phyloP scores from a whole-genome alignment of 2,113 vertebrate species.

The Vimba vimba region DNA sequence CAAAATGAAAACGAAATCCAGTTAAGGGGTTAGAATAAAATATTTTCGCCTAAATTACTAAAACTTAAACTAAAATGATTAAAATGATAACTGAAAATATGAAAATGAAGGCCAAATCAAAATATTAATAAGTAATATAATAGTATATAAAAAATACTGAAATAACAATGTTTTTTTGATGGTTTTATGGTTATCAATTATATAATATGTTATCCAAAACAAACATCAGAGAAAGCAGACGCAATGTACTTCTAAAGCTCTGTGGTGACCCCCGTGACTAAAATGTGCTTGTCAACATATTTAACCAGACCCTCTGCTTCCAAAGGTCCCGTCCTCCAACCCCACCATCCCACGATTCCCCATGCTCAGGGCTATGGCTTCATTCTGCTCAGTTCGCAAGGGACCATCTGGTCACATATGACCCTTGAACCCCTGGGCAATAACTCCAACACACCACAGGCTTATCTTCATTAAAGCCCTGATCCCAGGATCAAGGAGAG shows the following conservation, averaged over 20 bases:
- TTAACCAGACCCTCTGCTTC: background rate
- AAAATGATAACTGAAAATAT: background rate
- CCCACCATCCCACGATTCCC: background rate
- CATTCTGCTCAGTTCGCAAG: background rate
- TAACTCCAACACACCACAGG: constrained; percentile 13
- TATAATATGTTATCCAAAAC: background rate
- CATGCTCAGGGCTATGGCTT: background rate
- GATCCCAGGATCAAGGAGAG: constrained; percentile 39
- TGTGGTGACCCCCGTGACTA: background rate
- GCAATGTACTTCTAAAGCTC: background rate
- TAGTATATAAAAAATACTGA: background rate
- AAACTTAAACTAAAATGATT: no score
- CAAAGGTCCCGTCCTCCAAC: background rate
- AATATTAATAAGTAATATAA: background rate
- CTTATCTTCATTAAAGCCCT: constrained; percentile 38
- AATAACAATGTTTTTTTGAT: background rate
- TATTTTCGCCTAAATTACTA: no score
- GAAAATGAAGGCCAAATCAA: background rate
- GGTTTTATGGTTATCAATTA: background rate
- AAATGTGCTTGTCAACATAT: constrained; percentile 11
- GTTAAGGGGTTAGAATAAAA: no score
- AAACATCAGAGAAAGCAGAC: background rate
- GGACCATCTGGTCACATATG: constrained; percentile 40
- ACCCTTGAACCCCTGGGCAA: constrained; percentile 5
- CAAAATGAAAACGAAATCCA: no score